Percentiles rank a stretch among this genome's conserved stretches.
phyloP scores from a whole-genome alignment of 2,888 invertebrate genomes.

The Leistus spinibarbis region DNA sequence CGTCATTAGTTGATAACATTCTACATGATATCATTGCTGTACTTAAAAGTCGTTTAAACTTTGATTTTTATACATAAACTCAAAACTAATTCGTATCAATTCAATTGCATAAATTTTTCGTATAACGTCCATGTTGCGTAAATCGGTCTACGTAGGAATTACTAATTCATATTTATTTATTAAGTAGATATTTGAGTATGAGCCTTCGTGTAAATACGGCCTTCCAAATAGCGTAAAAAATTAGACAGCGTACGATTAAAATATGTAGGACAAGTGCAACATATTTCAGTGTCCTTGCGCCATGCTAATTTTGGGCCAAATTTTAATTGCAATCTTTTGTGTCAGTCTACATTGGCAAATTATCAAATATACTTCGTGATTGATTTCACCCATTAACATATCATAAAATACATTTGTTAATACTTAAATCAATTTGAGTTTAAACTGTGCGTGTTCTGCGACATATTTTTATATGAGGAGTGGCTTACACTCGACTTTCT shows the following conservation, averaged over 20 bases:
- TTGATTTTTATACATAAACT: background rate
- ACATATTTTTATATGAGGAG: no score
- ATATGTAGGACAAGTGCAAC: background rate
- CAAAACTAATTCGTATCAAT: background rate
- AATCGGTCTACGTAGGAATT: no score
- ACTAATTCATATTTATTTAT: no score
- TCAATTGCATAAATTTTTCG: no score
- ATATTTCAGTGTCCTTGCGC: background rate
- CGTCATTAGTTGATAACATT: background rate
- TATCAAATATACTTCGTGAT: background rate
- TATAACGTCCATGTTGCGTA: no score
- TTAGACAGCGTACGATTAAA: background rate
- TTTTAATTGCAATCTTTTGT: background rate
- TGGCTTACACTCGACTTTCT: no score
- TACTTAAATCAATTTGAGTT: no score
- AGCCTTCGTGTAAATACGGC: no score
- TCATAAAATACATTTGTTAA: no score
- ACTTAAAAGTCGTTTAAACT: background rate
- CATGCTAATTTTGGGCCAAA: background rate
- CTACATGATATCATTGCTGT: background rate
- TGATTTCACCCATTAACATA: background rate
- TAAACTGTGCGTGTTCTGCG: no score
- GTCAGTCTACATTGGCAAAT: background rate
- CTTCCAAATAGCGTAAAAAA: background rate
- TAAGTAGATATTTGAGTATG: background rate